Conservation (phyloP, 2,888 invertebrate genomes). For the Epiblema foenella region DNA sequence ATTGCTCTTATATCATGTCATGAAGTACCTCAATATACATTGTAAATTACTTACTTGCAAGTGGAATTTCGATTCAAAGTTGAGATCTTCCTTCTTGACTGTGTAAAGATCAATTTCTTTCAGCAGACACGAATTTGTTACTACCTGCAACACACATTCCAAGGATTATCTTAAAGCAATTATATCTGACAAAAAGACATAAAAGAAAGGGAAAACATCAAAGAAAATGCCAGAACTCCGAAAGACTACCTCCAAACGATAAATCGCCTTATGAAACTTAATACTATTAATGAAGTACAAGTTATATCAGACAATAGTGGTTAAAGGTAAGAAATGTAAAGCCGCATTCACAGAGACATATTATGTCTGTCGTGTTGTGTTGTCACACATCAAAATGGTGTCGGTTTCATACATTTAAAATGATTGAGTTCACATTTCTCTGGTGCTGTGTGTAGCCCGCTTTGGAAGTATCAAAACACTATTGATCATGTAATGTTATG, state of each 20-base stretch:
- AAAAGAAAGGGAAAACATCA: not conserved
- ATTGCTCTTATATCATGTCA: no score
- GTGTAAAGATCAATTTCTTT: conserved; percentile 99
- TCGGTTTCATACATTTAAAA: no score
- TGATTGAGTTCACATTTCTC: no score
- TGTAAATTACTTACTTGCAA: conserved; percentile 80
- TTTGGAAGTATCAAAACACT: no score
- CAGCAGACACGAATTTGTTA: conserved; percentile 96
- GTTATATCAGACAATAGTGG: no score
- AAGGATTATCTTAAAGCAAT: not conserved
- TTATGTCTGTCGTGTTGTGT: no score
- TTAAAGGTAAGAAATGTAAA: no score
- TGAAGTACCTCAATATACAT: not conserved
- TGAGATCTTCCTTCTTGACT: conserved; percentile 97
- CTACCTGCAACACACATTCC: conserved; percentile 85
- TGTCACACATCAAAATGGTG: no score
- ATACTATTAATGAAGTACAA: no score
- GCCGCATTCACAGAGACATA: no score
- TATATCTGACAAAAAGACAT: not conserved
- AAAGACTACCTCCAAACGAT: not conserved
- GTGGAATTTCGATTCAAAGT: conserved; percentile 95
- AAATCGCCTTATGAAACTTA: not conserved
- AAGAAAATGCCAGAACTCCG: not conserved
- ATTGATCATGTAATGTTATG: no score
- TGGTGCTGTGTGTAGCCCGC: no score